Conservation (phyloP, 2,888 invertebrate genomes). For the Drosophila multiciliata region DNA sequence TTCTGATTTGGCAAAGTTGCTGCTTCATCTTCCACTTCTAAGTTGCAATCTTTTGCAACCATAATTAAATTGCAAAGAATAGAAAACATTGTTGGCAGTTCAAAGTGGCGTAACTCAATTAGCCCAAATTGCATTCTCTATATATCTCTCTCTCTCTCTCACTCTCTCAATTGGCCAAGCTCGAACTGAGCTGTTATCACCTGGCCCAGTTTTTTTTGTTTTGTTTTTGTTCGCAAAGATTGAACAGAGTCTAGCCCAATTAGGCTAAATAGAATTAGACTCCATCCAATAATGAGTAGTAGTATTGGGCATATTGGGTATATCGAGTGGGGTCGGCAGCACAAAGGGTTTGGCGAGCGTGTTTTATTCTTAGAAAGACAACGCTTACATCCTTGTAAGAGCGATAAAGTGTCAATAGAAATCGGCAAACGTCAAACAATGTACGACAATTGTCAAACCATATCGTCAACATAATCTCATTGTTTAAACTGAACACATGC, state of each 20-base stretch:
- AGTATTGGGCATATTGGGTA: slow-evolving; percentile 3
- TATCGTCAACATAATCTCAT: slow-evolving; percentile 79
- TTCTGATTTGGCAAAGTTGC: background rate
- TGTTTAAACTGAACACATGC: slow-evolving; percentile 62
- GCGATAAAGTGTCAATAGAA: slow-evolving; percentile 74
- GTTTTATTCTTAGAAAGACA: slow-evolving; percentile 76
- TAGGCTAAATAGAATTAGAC: slow-evolving; percentile 68
- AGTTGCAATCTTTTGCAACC: background rate
- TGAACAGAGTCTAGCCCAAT: slow-evolving; percentile 52
- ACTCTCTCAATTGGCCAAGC: background rate
- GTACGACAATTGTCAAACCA: slow-evolving; percentile 80
- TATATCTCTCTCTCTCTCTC: background rate
- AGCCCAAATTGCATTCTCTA: slow-evolving; percentile 30
- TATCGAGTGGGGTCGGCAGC: slow-evolving; percentile 50
- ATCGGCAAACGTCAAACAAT: slow-evolving; percentile 82
- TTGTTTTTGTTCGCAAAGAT: slow-evolving; percentile 15
- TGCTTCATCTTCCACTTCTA: background rate
- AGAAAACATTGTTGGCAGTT: background rate
- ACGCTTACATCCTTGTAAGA: slow-evolving; percentile 78
- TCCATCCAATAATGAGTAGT: background rate
- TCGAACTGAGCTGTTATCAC: slow-evolving; percentile 11
- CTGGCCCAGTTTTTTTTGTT: slow-evolving; percentile 44
- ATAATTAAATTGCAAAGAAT: slow-evolving; percentile 16
- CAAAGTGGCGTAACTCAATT: slow-evolving; percentile 31
- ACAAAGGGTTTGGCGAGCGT: slow-evolving; percentile 56